Evolutionary conservation across 2,797 vertebrate species (phyloP), one percentile per base, ranked within the genome.

Genomic region (Chiroxiphia lanceolata): DNA sequence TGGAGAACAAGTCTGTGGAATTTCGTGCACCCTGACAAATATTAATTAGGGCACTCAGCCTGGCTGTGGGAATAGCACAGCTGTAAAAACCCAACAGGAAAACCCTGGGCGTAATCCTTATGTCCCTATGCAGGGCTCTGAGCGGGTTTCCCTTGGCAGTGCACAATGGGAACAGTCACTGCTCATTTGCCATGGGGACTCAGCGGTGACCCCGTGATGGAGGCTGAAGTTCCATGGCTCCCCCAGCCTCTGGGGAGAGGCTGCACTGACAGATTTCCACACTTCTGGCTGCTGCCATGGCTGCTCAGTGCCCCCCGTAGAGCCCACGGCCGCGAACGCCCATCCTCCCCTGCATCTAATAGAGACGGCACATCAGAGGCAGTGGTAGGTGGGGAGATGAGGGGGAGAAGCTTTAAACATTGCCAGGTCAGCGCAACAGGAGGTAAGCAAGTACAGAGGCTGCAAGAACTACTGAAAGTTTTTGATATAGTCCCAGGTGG

Each of bases 381-480:
- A 48, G 34, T 20, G 45, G 59, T 15, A 27, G 87, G 60, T n/a
- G 76, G 78, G 38, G 56, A 84, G 84, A 47, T 15, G 27, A 56
- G 67, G 89, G 80, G 84, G 12, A 38, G 91, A 87, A 67, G 85
- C 95, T 95, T 95, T 82, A 90, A 93, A 89, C n/a, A 21, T 89
- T 67, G 78, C 59, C 79, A 56, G 93, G 91, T 87, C 92, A 76
- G 42, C 68, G 20, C 50, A 50, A 95, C 70, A 89, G 96, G 96
- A 96, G 95, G 92, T 61, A 19, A 89, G 89, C 79, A 82, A 93
- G 91, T 84, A 87, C 93, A 94, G 96, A 95, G 87, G 87, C 88
- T 69, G 77, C 45, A 74, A 87, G 90, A 87, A 84, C 90, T 91
- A 83, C 93, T 89, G 88, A 71, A 90, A 85, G 71, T 77, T 95